A percentile compares a stretch with the other conserved stretches of the same genome.
These are phyloP conservation scores for Gymnorhina tibicen DNA, from an alignment of 2,113 vertebrate genomes.

Conservation along the genomic window DNA sequence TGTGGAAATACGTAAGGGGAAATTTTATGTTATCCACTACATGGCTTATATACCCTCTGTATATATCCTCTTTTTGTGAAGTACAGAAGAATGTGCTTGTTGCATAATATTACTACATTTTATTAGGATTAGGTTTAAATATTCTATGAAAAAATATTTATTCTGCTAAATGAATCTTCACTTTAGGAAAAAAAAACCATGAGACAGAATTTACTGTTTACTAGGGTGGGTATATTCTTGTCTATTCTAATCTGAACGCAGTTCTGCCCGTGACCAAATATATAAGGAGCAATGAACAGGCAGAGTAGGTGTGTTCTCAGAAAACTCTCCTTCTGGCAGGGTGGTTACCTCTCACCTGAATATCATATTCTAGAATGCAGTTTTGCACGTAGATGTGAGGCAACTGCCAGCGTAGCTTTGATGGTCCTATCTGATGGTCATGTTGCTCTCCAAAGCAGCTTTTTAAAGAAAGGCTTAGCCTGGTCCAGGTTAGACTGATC, in stretches of 20 bases:
- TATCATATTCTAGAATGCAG: background rate
- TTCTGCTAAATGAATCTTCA: background rate
- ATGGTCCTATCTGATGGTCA: background rate
- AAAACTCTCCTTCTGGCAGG: background rate
- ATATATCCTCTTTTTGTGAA: background rate
- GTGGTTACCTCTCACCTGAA: background rate
- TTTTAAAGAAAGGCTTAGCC: background rate
- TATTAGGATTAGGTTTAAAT: background rate
- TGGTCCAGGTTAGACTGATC: background rate
- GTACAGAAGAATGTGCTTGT: background rate
- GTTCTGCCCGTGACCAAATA: background rate
- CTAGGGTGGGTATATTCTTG: background rate
- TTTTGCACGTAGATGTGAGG: background rate
- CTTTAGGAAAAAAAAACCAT: background rate
- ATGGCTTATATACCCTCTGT: background rate
- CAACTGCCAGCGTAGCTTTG: background rate
- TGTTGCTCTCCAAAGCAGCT: background rate
- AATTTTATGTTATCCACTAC: background rate
- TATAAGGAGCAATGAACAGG: background rate
- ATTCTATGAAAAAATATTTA: background rate
- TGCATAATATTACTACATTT: background rate
- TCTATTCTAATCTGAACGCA: background rate
- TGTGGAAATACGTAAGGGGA: conserved; percentile 84
- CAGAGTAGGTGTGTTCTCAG: background rate
- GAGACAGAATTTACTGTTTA: background rate